Evolutionary conservation across 2,888 invertebrate genomes (phyloP).

Genomic region (Didymodactylos carnosus): DNA sequence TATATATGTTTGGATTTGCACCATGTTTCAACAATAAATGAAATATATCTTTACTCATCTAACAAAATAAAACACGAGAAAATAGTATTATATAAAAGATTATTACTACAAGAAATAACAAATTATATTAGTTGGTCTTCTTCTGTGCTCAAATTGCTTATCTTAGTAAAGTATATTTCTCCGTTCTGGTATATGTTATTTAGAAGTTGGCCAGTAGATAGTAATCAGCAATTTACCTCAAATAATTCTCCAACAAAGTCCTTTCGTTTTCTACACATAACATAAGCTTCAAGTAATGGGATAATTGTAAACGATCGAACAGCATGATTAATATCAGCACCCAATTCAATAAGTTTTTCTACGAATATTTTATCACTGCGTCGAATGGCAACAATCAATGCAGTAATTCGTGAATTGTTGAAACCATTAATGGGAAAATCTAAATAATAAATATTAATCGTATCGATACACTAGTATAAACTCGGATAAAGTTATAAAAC

Average conservation of each 20-base stretch:
- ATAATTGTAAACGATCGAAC: neutral
- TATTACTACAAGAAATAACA: neutral
- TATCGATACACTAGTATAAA: too few species aligned
- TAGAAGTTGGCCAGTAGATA: too few species aligned
- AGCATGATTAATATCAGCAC: neutral
- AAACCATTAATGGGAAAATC: neutral
- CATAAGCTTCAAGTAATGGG: neutral
- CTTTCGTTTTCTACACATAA: neutral
- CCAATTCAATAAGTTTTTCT: neutral
- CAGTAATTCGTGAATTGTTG: neutral
- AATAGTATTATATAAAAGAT: neutral
- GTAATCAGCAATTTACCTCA: too few species aligned
- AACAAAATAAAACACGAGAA: neutral
- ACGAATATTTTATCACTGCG: neutral
- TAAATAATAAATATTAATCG: neutral
- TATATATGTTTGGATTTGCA: neutral
- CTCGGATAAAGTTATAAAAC: neutral
- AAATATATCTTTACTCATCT: neutral
- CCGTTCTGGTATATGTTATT: too few species aligned
- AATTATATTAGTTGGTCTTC: neutral
- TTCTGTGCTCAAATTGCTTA: too few species aligned
- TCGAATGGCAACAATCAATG: neutral
- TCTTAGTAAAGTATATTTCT: too few species aligned
- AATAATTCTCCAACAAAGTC: too few species aligned
- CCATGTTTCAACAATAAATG: neutral